Base-by-base conservation (phyloP, 2,888 invertebrate genomes). In the Drosophila merina region DNA sequence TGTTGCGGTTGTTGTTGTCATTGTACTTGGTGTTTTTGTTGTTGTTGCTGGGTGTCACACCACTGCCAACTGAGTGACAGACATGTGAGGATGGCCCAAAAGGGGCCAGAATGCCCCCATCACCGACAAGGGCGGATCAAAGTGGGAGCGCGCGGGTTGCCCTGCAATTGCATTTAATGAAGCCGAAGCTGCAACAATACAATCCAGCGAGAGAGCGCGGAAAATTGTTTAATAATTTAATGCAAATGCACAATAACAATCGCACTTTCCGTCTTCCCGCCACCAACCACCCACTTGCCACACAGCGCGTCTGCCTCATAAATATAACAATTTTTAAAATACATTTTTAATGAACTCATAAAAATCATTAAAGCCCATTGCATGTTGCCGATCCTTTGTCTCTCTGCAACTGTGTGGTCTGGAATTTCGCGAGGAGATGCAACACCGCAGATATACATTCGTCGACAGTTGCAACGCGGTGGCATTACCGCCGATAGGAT, bases 311-410 rank as follows among this genome's bases (percentile, higher is more conserved):
- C 33, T 25, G 33, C 44, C 68, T 66, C 76, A 76, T 70, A 67
- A 58, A 69, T 75, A 83, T 70, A 82, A 68, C 59, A 76, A 82
- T 79, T 74, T 74, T 72, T 52, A 51, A 78, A 86, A 87, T 87
- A 73, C 74, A 82, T 76, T 79, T 76, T 85, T 87, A 87, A 82
- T 85, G 83, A 76, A 74, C 63, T 74, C 67, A 62, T 72, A 71
- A 79, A 86, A 73, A 71, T 86, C 58, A 81, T 86, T 68, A 77
- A 80, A 49, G 38, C 51, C 12, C 56, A 36, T 33, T 10, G 56
- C 74, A 73, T 59, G 72, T 30, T 30, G 48, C 26, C 42, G 33
- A 50, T 47, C 70, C 66, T 63, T 64, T 63, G 70, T 31, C 45
- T 57, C 7, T 31, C 6, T 31, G 25, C 7, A 26, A 7, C 45